Conservation (phyloP, 2,797 vertebrate species). For the Acanthornis magna region DNA sequence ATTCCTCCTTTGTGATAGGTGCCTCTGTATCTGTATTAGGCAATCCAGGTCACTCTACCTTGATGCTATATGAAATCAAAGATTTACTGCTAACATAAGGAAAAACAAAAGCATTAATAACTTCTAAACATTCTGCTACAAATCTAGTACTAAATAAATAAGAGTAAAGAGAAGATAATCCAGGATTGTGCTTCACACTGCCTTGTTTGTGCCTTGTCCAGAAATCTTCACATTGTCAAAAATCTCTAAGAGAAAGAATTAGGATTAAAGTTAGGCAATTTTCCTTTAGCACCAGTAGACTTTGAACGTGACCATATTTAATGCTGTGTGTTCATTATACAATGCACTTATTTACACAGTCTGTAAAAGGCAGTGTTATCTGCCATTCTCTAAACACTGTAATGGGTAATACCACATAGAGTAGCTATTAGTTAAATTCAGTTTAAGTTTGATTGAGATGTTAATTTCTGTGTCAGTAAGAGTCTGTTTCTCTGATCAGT, state of each 20-base stretch:
- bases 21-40: background rate
- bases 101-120: background rate
- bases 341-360: background rate
- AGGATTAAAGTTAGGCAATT: background rate
- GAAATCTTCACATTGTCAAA: background rate
- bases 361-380: background rate
- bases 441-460: background rate
- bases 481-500: background rate
- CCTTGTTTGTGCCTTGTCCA: background rate
- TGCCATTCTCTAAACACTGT: background rate
- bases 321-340: background rate
- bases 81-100: background rate
- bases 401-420: background rate
- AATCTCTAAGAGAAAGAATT: background rate
- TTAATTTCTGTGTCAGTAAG: background rate
- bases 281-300: background rate
- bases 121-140: background rate
- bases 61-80: background rate
- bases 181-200: background rate
- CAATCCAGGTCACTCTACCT: background rate
- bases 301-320: background rate
- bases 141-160: background rate
- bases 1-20: background rate
- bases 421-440: background rate
- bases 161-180: background rate